phyloP scores from a whole-genome alignment of 2,888 invertebrate genomes.

The Rhyacophila evoluta region DNA sequence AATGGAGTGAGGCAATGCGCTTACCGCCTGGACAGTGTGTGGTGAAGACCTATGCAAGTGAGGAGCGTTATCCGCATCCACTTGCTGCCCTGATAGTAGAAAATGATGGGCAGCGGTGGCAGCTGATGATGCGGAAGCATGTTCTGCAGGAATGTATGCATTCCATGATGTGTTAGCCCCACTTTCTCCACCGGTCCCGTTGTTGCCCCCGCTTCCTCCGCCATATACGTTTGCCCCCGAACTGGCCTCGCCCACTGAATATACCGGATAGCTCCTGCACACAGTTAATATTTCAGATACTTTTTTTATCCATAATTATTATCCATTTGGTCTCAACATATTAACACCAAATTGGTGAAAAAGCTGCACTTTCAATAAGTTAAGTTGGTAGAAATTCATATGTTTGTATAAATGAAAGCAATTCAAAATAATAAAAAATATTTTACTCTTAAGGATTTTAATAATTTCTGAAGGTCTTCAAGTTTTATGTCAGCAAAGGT shows the following conservation, averaged over 20 bases:
- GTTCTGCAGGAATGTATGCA: constrained; percentile 31
- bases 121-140: constrained; percentile 53
- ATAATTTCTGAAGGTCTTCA: too few species aligned
- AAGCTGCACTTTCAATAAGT: too few species aligned
- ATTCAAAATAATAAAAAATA: too few species aligned
- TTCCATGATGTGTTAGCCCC: not conserved
- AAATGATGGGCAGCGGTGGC: constrained; percentile 66
- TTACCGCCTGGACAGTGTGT: constrained; percentile 77
- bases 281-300: too few species aligned
- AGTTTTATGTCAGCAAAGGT: too few species aligned
- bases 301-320: too few species aligned
- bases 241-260: constrained; percentile 75
- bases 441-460: too few species aligned
- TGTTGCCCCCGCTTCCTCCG: constrained; percentile 61
- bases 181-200: not conserved
- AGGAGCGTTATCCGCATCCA: constrained; percentile 73
- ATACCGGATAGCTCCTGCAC: constrained; percentile 73
- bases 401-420: too few species aligned
- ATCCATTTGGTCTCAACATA: too few species aligned
- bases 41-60: constrained; percentile 75
- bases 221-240: constrained; percentile 32
- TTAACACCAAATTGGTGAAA: too few species aligned
- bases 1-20: constrained; percentile 57
- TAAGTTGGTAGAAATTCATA: too few species aligned
- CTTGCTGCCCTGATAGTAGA: constrained; percentile 76